Evolutionary conservation across 1,140 invertebrate species (phyloP), one percentile per base, ranked within the genome.

Genomic region (Magallana angulata): DNA sequence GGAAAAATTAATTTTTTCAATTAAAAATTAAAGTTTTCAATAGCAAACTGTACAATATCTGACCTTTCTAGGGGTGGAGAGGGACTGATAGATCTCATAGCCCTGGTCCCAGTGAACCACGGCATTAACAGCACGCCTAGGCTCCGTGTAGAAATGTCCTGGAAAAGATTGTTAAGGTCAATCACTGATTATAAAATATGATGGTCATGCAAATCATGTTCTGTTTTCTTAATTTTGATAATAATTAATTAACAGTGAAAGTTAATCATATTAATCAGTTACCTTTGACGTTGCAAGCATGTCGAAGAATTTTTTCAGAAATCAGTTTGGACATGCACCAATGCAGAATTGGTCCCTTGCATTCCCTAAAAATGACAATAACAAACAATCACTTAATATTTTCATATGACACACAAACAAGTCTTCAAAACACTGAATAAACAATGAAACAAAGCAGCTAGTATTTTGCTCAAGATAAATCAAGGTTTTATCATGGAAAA

Each of bases 261-360:
- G 14, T 64, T 14, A 24, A 24, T 24, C 24, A 24, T 24, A 16
- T 57, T 16, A 82, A 62, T 8, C 12, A 83, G 87, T 59, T 85
- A 93, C 93, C 92, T 91, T 92, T 90, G 3, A 95, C 92, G 88
- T 93, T 93, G 81, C 94, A 95, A 24, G 94, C 91, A 92, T 93
- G 82, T 83, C 90, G 89, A 12, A 94, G 88, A 36, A 95, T 91
- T 30, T 93, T 92, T 60, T 94, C 92, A 14, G 90, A 89, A n/a
- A 95, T 93, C 36, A 95, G 85, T 59, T 92, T 92, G 59, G 92
- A 93, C 81, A 94, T 89, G 85, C 94, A 95, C 89, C 92, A 92
- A 9, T 92, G 92, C 36, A 95, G 88, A 16, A 93, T 82, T 16
- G 91, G 90, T 62, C 87, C 89, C 64, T 87, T 91, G 24, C 68